A percentile compares a stretch with the other conserved stretches of the same genome.
phyloP scores from a whole-genome alignment of 1,140 invertebrate species.

The Tetragnatha versicolor region DNA sequence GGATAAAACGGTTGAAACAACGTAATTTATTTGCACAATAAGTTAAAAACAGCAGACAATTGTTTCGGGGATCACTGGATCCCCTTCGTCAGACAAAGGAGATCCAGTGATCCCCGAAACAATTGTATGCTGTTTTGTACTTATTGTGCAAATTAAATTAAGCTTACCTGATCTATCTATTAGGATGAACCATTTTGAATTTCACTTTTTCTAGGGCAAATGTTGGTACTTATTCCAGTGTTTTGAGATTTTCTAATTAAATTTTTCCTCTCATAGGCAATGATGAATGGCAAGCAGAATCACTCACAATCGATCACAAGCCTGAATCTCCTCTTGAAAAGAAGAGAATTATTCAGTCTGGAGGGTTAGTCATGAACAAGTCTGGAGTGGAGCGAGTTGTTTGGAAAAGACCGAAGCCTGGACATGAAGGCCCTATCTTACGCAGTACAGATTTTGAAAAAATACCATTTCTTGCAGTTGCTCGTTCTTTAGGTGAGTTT shows the following conservation, averaged over 20 bases:
- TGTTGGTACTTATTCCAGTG: not conserved
- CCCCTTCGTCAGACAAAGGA: no score
- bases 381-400: slow-evolving; percentile 94
- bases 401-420: slow-evolving; percentile 88
- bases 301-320: slow-evolving; percentile 91
- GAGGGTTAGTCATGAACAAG: slow-evolving; percentile 83
- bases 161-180: no score
- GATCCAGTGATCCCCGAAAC: no score
- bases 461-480: slow-evolving; percentile 95
- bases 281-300: slow-evolving; percentile 78
- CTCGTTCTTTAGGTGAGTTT: slow-evolving; percentile 80
- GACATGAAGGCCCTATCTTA: slow-evolving; percentile 77
- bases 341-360: slow-evolving; percentile 79
- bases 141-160: no score
- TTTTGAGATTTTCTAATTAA: no score
- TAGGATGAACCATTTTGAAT: no score
- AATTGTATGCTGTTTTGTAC: no score
- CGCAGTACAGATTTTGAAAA: slow-evolving; percentile 87
- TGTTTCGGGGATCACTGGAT: no score
- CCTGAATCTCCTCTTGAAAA: slow-evolving; percentile 87
- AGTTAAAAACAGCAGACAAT: no score
- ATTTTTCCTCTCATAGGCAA: slow-evolving; percentile 65
- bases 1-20: no score
- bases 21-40: no score
- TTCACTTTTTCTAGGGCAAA: no score